These are phyloP conservation scores for Halichoerus grypus DNA, from an alignment of 2,113 vertebrate species.

Conservation along the genomic window DNA sequence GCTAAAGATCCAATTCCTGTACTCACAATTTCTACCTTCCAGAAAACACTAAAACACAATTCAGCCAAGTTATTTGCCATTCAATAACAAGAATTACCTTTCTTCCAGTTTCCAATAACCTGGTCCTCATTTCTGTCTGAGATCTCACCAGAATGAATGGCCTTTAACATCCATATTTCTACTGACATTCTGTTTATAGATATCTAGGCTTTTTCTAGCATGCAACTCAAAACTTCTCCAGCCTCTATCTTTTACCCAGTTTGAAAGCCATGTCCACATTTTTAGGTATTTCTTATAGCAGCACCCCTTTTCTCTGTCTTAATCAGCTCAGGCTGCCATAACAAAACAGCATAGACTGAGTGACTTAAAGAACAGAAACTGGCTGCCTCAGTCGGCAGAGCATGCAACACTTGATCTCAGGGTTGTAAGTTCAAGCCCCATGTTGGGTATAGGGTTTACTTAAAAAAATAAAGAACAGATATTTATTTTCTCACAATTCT, in stretches of 20 bases:
- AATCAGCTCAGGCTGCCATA: neutral
- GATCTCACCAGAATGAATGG: neutral
- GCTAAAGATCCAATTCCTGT: neutral
- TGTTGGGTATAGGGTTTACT: neutral
- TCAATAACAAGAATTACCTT: neutral
- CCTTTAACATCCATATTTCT: neutral
- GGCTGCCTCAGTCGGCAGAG: neutral
- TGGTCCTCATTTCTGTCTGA: neutral
- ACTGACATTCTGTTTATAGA: neutral
- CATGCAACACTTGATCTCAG: neutral
- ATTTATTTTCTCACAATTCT: neutral
- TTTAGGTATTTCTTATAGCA: neutral
- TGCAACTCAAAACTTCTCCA: neutral
- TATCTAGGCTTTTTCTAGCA: neutral
- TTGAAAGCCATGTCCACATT: neutral
- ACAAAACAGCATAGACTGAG: neutral
- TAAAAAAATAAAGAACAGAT: neutral
- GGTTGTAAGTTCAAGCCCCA: neutral
- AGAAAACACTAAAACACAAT: neutral
- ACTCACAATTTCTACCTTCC: neutral
- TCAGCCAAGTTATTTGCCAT: too few relatives aligned
- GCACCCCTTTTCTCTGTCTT: neutral
- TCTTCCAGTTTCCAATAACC: neutral
- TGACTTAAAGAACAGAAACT: neutral
- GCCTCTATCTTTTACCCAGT: neutral